Evolutionary conservation across 1,140 invertebrate genomes (phyloP).

Genomic region (Saccostrea glomerata): DNA sequence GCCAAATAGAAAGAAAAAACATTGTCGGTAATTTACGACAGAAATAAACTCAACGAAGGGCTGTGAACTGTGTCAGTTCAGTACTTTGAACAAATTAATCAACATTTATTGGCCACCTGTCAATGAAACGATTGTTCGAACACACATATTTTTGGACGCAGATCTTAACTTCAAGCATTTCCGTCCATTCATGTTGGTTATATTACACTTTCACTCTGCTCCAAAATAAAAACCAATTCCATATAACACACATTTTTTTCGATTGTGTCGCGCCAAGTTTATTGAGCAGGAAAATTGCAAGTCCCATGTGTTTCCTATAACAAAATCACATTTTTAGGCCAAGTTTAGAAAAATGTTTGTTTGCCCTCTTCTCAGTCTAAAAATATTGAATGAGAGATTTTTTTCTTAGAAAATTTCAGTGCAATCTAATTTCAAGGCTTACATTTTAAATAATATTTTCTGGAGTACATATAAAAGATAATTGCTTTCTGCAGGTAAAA

Average conservation of each 20-base stretch:
- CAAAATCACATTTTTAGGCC: no score
- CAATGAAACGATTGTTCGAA: not conserved
- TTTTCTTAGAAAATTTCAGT: no score
- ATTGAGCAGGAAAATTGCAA: not conserved
- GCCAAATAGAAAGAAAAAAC: not conserved
- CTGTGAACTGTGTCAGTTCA: slow-evolving; percentile 24
- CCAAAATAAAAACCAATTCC: not conserved
- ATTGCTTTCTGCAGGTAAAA: no score
- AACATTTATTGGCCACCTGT: not conserved
- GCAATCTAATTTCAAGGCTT: no score
- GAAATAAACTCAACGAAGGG: not conserved
- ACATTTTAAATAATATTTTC: no score
- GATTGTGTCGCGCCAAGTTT: not conserved
- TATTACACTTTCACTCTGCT: not conserved
- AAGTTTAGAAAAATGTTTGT: no score
- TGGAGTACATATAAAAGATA: no score
- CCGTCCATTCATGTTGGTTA: not conserved
- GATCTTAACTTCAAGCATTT: slow-evolving; percentile 17
- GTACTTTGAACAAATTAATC: not conserved
- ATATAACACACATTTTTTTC: not conserved
- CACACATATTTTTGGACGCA: slow-evolving; percentile 11
- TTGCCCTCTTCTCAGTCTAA: no score
- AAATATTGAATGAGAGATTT: no score
- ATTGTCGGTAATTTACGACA: slow-evolving; percentile 16
- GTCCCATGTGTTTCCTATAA: not conserved